Conservation (phyloP, 1,140 invertebrate species). For the Bombus vancouverensis region DNA sequence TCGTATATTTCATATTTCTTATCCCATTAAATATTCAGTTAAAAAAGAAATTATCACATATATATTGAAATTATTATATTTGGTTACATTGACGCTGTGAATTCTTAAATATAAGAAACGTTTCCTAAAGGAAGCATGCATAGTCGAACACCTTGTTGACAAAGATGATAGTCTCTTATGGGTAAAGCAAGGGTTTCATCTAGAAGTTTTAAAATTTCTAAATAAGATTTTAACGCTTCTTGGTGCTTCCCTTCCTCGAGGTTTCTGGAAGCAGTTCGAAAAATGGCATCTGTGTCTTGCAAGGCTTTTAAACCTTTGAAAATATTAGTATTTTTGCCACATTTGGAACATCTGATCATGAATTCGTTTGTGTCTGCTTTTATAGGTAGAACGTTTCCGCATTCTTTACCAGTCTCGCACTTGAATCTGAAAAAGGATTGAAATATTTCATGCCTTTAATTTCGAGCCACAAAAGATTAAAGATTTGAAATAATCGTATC, state of each 20-base stretch:
- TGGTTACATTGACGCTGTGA: no score
- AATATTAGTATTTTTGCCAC: constrained; percentile 88
- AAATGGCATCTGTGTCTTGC: constrained; percentile 89
- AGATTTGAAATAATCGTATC: not conserved
- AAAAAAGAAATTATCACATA: not conserved
- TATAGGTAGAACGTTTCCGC: constrained; percentile 85
- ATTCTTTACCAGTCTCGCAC: constrained; percentile 85
- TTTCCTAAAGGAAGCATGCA: constrained; percentile 89
- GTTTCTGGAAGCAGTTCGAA: constrained; percentile 85
- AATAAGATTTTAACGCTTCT: constrained; percentile 87
- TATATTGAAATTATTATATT: not conserved
- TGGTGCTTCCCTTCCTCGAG: constrained; percentile 86
- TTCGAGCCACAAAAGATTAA: not conserved
- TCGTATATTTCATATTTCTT: not conserved
- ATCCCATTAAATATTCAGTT: not conserved
- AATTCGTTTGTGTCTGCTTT: constrained; percentile 87
- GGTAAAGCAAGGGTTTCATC: constrained; percentile 89
- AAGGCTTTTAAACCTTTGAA: constrained; percentile 90
- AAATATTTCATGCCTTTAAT: not conserved
- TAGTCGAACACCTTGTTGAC: constrained; percentile 90
- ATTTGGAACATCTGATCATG: constrained; percentile 87
- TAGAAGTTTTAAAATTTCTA: constrained; percentile 87
- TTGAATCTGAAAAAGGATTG: constrained; percentile 76
- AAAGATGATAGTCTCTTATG: constrained; percentile 91
- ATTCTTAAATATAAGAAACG: constrained; percentile 27